These are phyloP conservation scores for Thripadectes ignobilis DNA, from an alignment of 2,797 vertebrate genomes.

Conservation along the genomic window DNA sequence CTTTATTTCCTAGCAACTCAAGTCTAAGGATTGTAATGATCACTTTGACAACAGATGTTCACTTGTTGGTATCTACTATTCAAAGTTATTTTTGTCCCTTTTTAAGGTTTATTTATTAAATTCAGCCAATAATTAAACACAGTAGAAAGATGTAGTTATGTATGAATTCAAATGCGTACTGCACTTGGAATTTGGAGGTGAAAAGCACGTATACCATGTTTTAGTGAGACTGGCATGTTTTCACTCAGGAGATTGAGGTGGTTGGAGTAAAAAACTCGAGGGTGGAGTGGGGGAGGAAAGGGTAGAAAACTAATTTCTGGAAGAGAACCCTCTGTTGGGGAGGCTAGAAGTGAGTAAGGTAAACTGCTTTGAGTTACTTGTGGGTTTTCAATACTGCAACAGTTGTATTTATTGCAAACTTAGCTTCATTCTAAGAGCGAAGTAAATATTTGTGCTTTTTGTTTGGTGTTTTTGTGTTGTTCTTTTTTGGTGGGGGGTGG, in stretches of 20 bases:
- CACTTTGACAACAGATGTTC: slow-evolving; percentile 5
- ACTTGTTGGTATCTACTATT: not conserved
- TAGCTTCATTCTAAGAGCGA: not conserved
- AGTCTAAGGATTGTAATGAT: not conserved
- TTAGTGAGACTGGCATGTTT: not conserved
- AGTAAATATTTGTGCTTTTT: not conserved
- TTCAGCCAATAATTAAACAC: not conserved
- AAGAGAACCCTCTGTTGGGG: not conserved
- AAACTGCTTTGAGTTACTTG: not conserved
- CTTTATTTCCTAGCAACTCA: slow-evolving; percentile 37
- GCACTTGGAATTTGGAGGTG: not conserved
- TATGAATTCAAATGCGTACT: not conserved
- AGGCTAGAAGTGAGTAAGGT: not conserved
- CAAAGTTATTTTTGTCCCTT: not conserved
- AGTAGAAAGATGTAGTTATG: not conserved
- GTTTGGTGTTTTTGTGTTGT: too few species aligned
- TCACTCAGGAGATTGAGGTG: not conserved
- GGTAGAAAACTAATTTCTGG: not conserved
- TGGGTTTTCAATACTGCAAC: not conserved
- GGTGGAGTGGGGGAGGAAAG: not conserved
- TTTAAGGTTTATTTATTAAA: not conserved
- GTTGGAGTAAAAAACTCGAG: not conserved
- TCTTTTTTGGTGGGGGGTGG: too few species aligned
- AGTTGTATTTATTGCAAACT: not conserved
- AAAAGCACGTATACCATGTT: not conserved